Conservation (phyloP, 2,888 invertebrate species). For the Hoplodrina ambigua region DNA sequence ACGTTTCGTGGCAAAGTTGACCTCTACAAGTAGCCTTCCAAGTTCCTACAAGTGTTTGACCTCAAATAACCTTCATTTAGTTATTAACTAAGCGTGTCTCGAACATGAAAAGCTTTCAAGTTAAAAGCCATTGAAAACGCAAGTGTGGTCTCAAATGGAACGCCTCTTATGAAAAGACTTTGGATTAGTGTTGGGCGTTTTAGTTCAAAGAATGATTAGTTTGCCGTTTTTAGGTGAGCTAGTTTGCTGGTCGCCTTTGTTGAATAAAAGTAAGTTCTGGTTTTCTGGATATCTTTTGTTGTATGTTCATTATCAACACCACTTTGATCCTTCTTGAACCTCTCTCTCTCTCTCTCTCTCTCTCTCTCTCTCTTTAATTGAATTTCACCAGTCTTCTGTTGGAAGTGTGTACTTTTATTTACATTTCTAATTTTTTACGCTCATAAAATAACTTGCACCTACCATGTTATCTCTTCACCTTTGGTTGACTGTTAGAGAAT, state of each 20-base stretch:
- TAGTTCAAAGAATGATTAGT: not conserved
- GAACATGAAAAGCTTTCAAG: slow-evolving; percentile 44
- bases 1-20: too few species aligned
- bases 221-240: not conserved
- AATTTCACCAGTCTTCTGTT: too few species aligned
- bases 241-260: not conserved
- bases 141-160: slow-evolving; percentile 34
- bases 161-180: slow-evolving; percentile 36
- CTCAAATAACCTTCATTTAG: slow-evolving; percentile 30
- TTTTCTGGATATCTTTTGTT: not conserved
- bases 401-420: too few species aligned
- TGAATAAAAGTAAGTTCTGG: not conserved
- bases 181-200: slow-evolving; percentile 6
- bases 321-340: not conserved
- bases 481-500: too few species aligned
- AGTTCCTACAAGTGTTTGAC: not conserved
- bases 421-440: too few species aligned
- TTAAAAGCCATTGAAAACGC: slow-evolving; percentile 46
- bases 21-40: too few species aligned
- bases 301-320: not conserved
- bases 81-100: slow-evolving; percentile 19
- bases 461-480: too few species aligned
- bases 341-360: too few species aligned
- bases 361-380: too few species aligned
- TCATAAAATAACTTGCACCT: too few species aligned